Base-by-base conservation (phyloP, 1,140 invertebrate genomes). In the Conus betulinus region DNA sequence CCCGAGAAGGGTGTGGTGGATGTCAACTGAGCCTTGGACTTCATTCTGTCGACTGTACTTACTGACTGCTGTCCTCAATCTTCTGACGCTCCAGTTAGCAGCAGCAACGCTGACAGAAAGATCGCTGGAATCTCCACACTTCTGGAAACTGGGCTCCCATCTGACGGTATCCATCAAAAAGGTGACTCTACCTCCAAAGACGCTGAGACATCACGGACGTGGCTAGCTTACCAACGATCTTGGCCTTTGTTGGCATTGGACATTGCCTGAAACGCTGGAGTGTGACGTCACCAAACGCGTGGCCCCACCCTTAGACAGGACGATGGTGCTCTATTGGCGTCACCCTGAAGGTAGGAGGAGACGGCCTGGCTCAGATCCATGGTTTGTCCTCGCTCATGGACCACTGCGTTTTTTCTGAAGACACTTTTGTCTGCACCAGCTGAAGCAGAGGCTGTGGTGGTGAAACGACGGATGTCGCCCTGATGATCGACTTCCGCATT, bases 401-500 rank as follows among this genome's bases (percentile, higher is more conserved):
- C 53, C 57, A 84, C 53, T 27, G 23, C 5, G 82, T 84, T 4
- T n/a, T 84, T 4, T 84, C 10, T 15, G 82, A 84, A 39, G 82
- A 63, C 53, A 63, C 82, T 51, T 51, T 84, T 84, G 82, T 63
- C 17, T 60, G 11, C 82, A 5, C 55, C 82, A 0, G 57, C 53
- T 1, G 82, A 84, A 13, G 82, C 57, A 0, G 27, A 5, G 57
- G 53, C 53, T 23, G n/a, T 84, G 82, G 82, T 84, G 57, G 74
- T 89, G 63, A 92, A 90, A 11, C 85, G 39, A 5, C 60, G 51
- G 23, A 63, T 11, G 25, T 85, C 20, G 17, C 90, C 91, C 3
- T 85, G 90, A n/a, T 85, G 84, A 52, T 88, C 63, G 7, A 91
- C 15, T 8, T 88, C 87, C 20, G 87, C 25, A 7, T 87, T 88